These are phyloP conservation scores for Germaria angustata DNA, from an alignment of 2,888 invertebrate genomes.

Conservation along the genomic window DNA sequence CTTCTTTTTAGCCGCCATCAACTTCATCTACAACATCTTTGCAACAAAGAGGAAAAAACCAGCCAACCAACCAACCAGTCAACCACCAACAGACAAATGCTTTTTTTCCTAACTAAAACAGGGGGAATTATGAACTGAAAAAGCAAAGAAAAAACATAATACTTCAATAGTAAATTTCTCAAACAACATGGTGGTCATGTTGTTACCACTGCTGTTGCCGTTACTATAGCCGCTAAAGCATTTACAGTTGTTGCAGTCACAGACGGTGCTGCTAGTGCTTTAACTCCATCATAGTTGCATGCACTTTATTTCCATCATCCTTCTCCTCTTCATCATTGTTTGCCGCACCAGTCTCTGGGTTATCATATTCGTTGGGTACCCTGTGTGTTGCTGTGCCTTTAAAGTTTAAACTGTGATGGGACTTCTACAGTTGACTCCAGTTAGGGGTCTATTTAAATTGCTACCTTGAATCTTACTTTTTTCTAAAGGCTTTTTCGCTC, in stretches of 20 bases:
- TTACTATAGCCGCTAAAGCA: constrained; percentile 20
- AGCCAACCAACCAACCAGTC: constrained; percentile 1
- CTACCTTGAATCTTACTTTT: constrained; percentile 66
- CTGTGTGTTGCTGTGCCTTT: constrained; percentile 21
- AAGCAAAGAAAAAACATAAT: constrained; percentile 29
- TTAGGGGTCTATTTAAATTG: constrained; percentile 66
- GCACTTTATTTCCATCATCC: constrained; percentile 17
- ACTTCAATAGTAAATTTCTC: constrained; percentile 50
- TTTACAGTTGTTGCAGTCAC: constrained; percentile 10
- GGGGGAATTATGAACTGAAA: constrained; percentile 40
- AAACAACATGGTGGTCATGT: constrained; percentile 66
- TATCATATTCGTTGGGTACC: constrained; percentile 25
- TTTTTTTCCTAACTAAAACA: constrained; percentile 11
- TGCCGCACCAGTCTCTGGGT: constrained; percentile 15
- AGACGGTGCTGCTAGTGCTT: constrained; percentile 32
- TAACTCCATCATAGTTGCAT: neutral
- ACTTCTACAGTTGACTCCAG: constrained; percentile 62
- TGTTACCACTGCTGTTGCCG: constrained; percentile 57
- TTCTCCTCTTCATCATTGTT: constrained; percentile 30
- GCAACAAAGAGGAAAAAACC: constrained; percentile 26
- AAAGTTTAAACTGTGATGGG: constrained; percentile 51
- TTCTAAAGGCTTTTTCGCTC: constrained; percentile 9
- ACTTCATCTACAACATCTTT: constrained; percentile 44
- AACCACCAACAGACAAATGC: constrained; percentile 52
- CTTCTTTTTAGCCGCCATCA: constrained; percentile 58